These are phyloP conservation scores for Pentalonia nigronervosa DNA, from an alignment of 1,140 invertebrate species.

Conservation along the genomic window DNA sequence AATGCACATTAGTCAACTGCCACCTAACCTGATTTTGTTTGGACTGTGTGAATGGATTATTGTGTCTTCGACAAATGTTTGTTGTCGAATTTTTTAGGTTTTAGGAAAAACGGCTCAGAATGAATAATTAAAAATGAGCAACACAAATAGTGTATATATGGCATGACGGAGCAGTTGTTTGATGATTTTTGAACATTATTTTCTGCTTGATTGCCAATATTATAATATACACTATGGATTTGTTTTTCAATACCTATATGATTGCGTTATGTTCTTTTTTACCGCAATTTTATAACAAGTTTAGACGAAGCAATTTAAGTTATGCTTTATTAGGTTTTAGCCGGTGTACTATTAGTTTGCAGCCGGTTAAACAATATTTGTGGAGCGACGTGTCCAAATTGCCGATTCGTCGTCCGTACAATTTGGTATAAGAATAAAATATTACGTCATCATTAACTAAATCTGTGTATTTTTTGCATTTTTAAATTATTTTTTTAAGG, in stretches of 20 bases:
- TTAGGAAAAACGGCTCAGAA: not conserved
- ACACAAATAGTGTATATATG: not conserved
- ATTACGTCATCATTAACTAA: no score
- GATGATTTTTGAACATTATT: not conserved
- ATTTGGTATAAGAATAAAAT: no score
- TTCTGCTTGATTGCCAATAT: not conserved
- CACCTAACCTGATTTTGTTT: constrained; percentile 7
- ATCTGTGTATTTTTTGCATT: no score
- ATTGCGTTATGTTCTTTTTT: not conserved
- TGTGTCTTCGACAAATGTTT: not conserved
- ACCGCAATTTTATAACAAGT: not conserved
- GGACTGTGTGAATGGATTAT: not conserved
- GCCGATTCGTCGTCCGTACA: no score
- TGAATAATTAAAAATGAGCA: not conserved
- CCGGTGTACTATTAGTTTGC: no score
- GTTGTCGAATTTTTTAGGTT: not conserved
- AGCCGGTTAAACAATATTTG: no score
- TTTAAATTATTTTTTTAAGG: no score
- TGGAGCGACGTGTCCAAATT: no score
- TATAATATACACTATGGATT: not conserved
- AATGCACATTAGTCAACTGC: constrained; percentile 7
- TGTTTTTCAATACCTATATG: not conserved
- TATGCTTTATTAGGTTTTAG: not conserved
- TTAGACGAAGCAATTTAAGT: not conserved
- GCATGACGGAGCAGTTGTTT: not conserved